phyloP scores from a whole-genome alignment of 64 coral and sea anemone genomes.

The Acropora yongei region DNA sequence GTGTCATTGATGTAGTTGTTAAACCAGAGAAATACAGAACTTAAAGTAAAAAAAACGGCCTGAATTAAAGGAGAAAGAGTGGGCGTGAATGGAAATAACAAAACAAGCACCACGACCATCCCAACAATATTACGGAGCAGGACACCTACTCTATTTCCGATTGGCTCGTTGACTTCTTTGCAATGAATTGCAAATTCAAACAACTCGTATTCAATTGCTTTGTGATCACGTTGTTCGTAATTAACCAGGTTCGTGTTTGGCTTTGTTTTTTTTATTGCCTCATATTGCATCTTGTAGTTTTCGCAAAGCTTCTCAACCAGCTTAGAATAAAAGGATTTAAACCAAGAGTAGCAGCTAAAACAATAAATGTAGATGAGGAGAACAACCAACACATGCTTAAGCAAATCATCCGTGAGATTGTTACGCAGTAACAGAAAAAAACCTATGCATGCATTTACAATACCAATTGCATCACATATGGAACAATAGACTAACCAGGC shows the following conservation, averaged over 20 bases:
- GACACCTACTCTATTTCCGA: too few species aligned
- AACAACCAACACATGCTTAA: background rate
- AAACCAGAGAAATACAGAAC: too few species aligned
- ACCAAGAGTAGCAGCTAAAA: background rate
- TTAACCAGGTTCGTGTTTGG: background rate
- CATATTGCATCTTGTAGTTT: background rate
- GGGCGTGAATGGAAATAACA: background rate
- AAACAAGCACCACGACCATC: background rate
- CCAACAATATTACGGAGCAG: background rate
- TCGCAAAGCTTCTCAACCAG: background rate
- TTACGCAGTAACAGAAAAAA: background rate
- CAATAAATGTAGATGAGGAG: background rate
- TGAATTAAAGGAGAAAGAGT: too few species aligned
- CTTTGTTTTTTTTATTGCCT: background rate
- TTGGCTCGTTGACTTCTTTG: background rate
- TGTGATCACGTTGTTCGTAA: background rate
- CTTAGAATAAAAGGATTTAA: background rate
- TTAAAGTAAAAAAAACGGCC: too few species aligned
- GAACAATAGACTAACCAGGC: background rate
- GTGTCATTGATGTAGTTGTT: too few species aligned
- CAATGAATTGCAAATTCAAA: background rate
- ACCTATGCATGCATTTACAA: background rate
- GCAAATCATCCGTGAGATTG: background rate
- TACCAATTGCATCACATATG: background rate
- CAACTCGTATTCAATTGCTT: background rate